These are phyloP conservation scores for Setophaga petechia DNA, from an alignment of 2,113 vertebrate species.

Conservation along the genomic window DNA sequence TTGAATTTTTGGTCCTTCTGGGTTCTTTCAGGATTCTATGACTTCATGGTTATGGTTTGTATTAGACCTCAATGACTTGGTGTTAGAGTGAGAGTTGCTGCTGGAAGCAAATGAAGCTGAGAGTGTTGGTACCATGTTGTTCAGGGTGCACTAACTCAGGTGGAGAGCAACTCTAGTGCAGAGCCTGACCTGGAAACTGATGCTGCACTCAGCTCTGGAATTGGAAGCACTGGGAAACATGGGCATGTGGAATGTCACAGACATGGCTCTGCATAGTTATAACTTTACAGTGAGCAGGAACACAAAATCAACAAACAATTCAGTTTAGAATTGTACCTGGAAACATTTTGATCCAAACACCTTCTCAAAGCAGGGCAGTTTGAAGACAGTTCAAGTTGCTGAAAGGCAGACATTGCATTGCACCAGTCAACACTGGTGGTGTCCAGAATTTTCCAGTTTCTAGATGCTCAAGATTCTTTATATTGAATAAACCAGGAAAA, in stretches of 20 bases:
- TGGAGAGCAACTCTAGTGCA: neutral
- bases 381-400: neutral
- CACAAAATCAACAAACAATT: neutral
- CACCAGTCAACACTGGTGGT: neutral
- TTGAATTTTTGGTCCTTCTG: neutral
- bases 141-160: neutral
- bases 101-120: neutral
- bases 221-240: neutral
- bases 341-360: neutral
- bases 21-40: neutral
- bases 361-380: neutral
- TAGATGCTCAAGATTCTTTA: neutral
- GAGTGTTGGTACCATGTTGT: rapidly evolving
- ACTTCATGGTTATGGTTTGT: neutral
- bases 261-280: neutral
- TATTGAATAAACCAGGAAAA: neutral
- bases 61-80: neutral
- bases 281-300: neutral
- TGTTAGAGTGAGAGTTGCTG: neutral
- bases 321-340: neutral
- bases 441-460: neutral
- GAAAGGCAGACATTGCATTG: neutral
- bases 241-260: neutral
- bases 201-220: neutral
- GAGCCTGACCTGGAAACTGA: neutral